Evolutionary conservation across 2,797 vertebrate genomes (phyloP).

Genomic region (Micrastur ruficollis): DNA sequence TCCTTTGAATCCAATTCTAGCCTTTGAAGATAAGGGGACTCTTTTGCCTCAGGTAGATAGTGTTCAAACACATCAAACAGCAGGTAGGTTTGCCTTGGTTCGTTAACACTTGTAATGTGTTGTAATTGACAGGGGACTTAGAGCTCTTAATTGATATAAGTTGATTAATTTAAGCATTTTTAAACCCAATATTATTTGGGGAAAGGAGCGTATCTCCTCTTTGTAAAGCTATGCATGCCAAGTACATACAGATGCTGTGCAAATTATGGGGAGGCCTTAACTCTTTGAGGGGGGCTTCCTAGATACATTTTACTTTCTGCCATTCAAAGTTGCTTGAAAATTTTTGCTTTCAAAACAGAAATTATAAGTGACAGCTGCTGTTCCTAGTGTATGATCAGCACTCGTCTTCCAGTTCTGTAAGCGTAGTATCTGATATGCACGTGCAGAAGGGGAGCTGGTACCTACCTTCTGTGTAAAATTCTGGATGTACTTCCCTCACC

Average conservation of each 20-base stretch:
- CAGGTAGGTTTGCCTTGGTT: conserved; percentile 78
- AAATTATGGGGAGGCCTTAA: not conserved
- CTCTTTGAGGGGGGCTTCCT: not conserved
- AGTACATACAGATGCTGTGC: not conserved
- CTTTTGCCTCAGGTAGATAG: conserved; percentile 84
- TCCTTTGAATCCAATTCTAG: conserved; percentile 84
- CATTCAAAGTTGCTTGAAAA: not conserved
- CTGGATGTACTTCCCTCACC: not conserved
- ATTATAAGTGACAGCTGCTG: not conserved
- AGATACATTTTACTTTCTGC: not conserved
- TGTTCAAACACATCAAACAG: conserved; percentile 83
- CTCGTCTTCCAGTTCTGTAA: not conserved
- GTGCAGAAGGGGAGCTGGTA: not conserved
- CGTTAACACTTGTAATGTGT: not conserved
- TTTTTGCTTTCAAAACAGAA: not conserved
- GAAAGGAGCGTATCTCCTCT: not conserved
- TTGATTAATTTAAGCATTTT: not conserved
- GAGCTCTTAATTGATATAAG: not conserved
- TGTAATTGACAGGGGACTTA: not conserved
- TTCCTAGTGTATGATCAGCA: not conserved
- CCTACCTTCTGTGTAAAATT: not conserved
- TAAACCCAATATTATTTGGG: not conserved
- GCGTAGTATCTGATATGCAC: fast-evolving
- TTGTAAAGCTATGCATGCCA: not conserved
- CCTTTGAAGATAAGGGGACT: conserved; percentile 90